Percentiles rank a stretch among this genome's conserved stretches.
These are phyloP conservation scores for Drosophila mettleri DNA, from an alignment of 2,888 invertebrate species.

Conservation along the genomic window DNA sequence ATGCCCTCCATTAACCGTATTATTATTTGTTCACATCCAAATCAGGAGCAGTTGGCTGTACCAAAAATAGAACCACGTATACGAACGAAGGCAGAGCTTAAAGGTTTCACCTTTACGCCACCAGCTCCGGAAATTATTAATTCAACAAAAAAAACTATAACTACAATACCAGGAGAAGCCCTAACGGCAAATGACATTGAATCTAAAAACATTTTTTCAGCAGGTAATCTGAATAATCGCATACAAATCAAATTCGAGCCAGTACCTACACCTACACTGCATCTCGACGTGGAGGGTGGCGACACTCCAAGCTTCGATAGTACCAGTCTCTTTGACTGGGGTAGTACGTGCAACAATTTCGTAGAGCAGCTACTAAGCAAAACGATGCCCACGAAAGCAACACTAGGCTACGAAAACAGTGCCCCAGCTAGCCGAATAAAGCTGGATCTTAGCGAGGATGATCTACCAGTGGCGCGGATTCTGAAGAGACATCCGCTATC, in stretches of 20 bases:
- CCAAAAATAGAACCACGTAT: constrained; percentile 86
- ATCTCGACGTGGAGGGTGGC: constrained; percentile 48
- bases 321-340: constrained; percentile 86
- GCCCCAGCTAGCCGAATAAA: constrained; percentile 36
- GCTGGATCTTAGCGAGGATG: constrained; percentile 66
- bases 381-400: constrained; percentile 4
- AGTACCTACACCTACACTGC: constrained; percentile 21
- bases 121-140: constrained; percentile 53
- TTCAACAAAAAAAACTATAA: constrained; percentile 34
- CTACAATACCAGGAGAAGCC: neutral
- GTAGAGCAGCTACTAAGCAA: constrained; percentile 90
- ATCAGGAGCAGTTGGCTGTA: constrained; percentile 17
- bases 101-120: constrained; percentile 85
- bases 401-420: constrained; percentile 1
- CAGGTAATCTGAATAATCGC: constrained; percentile 45
- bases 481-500: constrained; percentile 51
- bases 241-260: constrained; percentile 69
- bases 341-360: constrained; percentile 91
- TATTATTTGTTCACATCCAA: constrained; percentile 25
- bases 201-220: neutral
- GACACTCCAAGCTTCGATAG: constrained; percentile 28
- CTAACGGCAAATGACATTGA: neutral
- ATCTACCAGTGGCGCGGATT: constrained; percentile 63
- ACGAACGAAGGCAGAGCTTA: constrained; percentile 94
- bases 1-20: constrained; percentile 5